These are phyloP conservation scores for Pheosia gnoma DNA, from an alignment of 2,888 invertebrate genomes.

Conservation along the genomic window DNA sequence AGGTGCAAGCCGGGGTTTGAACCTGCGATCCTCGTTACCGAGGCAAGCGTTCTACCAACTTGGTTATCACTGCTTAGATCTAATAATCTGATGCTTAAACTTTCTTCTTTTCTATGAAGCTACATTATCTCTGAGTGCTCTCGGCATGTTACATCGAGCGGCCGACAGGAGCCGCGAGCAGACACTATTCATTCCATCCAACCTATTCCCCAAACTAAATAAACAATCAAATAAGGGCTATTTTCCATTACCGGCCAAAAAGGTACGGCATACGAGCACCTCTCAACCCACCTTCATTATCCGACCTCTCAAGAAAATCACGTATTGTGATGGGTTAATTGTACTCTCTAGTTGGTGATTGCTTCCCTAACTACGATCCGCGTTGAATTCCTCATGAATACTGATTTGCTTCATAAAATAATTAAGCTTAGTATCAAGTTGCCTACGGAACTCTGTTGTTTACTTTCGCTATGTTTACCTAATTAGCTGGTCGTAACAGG, in stretches of 20 bases:
- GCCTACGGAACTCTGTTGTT: not conserved
- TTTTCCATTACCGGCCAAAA: not conserved
- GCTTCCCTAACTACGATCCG: not conserved
- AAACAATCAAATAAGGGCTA: not conserved
- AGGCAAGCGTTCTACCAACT: too few relatives aligned
- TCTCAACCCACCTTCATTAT: slow-evolving; percentile 2
- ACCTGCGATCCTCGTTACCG: too few relatives aligned
- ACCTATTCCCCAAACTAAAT: not conserved
- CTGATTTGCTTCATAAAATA: not conserved
- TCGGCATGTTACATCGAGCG: too few relatives aligned
- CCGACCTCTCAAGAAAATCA: slow-evolving; percentile 3
- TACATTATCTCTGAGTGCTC: too few relatives aligned
- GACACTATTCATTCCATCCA: not conserved
- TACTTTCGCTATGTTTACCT: not conserved
- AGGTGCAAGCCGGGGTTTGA: too few relatives aligned
- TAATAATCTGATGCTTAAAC: too few relatives aligned
- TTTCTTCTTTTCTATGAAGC: too few relatives aligned
- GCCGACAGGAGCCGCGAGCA: too few relatives aligned
- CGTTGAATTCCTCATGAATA: slow-evolving; percentile 4
- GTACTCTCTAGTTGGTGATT: slow-evolving; percentile 1
- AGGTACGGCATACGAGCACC: slow-evolving; percentile 1
- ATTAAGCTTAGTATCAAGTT: slow-evolving; percentile 1
- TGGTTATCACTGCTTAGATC: too few relatives aligned
- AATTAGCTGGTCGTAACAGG: not conserved
- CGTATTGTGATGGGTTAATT: slow-evolving; percentile 6